phyloP scores from a whole-genome alignment of 2,113 vertebrate genomes.

The Ciconia maguari region DNA sequence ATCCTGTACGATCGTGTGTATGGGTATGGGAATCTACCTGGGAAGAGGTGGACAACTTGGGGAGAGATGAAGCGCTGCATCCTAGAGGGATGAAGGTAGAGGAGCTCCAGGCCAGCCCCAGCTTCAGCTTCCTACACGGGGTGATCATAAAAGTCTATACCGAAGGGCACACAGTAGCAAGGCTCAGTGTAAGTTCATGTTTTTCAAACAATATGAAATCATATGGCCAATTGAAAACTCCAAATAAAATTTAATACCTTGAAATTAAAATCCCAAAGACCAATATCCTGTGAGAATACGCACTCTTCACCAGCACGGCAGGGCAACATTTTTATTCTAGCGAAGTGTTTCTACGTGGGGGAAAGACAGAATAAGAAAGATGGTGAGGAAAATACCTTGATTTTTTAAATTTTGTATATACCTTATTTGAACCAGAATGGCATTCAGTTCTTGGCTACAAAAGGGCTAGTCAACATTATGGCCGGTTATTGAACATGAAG shows the following conservation, averaged over 20 bases:
- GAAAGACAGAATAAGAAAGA: not conserved
- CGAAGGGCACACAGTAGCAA: rapidly evolving
- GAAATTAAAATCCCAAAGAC: not conserved
- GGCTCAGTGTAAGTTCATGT: not conserved
- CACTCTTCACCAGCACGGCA: rapidly evolving
- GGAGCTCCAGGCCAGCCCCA: not conserved
- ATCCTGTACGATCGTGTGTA: rapidly evolving
- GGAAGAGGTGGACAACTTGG: not conserved
- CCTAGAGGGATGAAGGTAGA: not conserved
- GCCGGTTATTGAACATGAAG: rapidly evolving
- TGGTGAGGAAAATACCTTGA: not conserved
- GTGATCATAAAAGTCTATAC: rapidly evolving
- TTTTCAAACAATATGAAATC: not conserved
- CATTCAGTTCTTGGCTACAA: not conserved
- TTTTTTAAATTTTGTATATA: not conserved
- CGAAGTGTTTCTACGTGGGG: not conserved
- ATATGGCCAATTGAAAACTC: not conserved
- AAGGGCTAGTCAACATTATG: not conserved
- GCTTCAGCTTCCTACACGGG: rapidly evolving
- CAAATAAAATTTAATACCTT: not conserved
- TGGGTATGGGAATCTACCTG: not conserved
- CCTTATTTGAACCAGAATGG: not conserved
- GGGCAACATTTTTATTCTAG: not conserved
- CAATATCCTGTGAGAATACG: rapidly evolving
- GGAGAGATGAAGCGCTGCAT: not conserved